These are phyloP conservation scores for Aeoliscus strigatus DNA, from an alignment of 2,797 vertebrate species.

Conservation along the genomic window DNA sequence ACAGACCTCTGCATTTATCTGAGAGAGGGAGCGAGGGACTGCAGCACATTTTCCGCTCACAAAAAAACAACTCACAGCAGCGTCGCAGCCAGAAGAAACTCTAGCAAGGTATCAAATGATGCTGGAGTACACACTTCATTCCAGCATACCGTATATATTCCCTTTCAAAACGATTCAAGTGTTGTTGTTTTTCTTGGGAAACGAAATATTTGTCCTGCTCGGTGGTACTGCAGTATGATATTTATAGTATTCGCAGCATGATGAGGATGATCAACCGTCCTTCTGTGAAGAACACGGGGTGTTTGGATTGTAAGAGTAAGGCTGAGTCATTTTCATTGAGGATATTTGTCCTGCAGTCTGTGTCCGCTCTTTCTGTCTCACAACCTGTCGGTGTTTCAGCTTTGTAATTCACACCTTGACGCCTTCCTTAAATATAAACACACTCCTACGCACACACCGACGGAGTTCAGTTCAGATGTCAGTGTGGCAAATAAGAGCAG, in stretches of 20 bases:
- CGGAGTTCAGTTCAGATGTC: too few species aligned
- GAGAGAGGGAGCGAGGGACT: slow-evolving; percentile 30
- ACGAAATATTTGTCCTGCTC: slow-evolving; percentile 62
- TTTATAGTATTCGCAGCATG: slow-evolving; percentile 53
- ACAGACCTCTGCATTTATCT: slow-evolving; percentile 41
- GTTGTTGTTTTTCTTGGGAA: slow-evolving; percentile 62
- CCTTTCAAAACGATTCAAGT: slow-evolving; percentile 47
- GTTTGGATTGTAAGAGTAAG: too few species aligned
- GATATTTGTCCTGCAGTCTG: not conserved
- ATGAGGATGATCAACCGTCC: slow-evolving; percentile 25
- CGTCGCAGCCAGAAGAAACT: slow-evolving; percentile 48
- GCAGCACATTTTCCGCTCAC: slow-evolving; percentile 44
- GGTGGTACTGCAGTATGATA: slow-evolving; percentile 51
- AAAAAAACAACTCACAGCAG: slow-evolving; percentile 49
- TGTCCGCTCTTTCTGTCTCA: too few species aligned
- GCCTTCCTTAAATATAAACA: not conserved
- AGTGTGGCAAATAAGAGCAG: not conserved
- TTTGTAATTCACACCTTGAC: not conserved
- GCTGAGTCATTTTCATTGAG: not conserved
- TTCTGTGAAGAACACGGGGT: too few species aligned
- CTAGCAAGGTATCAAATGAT: slow-evolving; percentile 55
- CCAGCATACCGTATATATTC: slow-evolving; percentile 41
- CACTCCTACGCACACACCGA: not conserved
- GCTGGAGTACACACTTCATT: slow-evolving; percentile 55
- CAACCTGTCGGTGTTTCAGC: not conserved